Base-by-base conservation (phyloP, 2,113 vertebrate genomes). In the Cnemophilus loriae region DNA sequence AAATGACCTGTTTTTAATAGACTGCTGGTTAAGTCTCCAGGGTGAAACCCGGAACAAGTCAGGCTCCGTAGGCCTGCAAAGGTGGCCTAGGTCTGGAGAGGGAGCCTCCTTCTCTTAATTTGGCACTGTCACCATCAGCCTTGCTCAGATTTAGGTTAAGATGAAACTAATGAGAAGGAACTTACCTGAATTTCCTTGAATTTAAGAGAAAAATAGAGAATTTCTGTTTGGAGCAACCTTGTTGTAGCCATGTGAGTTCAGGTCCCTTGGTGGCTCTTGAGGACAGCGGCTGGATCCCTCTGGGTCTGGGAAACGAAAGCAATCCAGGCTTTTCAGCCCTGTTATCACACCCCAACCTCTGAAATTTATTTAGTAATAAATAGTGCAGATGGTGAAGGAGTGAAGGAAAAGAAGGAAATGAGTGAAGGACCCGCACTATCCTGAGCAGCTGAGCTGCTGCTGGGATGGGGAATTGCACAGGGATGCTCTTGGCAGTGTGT, bases 1-100 rank as follows among this genome's bases (percentile, higher is more conserved):
- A 92, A 94, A 91, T 92, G 93, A 79, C 93, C 96, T 92, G 93
- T 84, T 96, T 96, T 96, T 96, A 90, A 92, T 83, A 95, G 96
- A 46, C 60, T 33, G 28, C 83, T 78, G 88, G 69, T 89, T 88
- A 79, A 41, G 61, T 94, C 93, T 78, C 95, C 5, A 7, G 88
- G 77, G 93, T 84, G 64, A 70, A 90, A 96, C 83, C 69, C 68
- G 83, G 76, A 86, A 56, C 11, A 9, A 67, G 64, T 35, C 56
- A 64, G 89, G 81, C 87, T 93, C 84, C 0, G 0, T 27, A 60
- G 81, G 63, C 74, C 86, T 87, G 68, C 71, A 67, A 16, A 90
- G 61, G 85, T 83, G 75, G 88, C 49, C 46, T 89, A 64, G 84
- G 78, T 73, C 79, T 90, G 69, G 59, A 56, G 60, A 46, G 19